Conservation (phyloP, 2,888 invertebrate species). For the Melanophora roralis region DNA sequence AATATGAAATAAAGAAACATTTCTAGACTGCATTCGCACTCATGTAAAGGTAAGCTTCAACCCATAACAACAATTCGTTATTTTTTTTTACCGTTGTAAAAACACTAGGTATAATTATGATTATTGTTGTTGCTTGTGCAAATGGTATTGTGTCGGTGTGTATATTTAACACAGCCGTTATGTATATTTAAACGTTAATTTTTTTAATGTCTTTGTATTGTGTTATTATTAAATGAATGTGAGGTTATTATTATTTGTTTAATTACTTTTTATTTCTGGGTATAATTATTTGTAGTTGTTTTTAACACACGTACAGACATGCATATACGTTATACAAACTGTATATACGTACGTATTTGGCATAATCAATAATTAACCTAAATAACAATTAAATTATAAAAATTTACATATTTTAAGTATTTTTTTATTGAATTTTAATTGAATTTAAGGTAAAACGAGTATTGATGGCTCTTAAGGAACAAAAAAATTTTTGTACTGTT, state of each 20-base stretch:
- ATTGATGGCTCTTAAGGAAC: too few species aligned
- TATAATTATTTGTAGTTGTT: conserved; percentile 13
- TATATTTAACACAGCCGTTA: not conserved
- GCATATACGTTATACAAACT: not conserved
- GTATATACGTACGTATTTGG: not conserved
- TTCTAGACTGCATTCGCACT: too few species aligned
- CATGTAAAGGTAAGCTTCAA: too few species aligned
- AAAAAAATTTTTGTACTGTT: too few species aligned
- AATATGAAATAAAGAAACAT: too few species aligned
- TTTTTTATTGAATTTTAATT: not conserved
- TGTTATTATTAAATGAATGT: conserved; percentile 47
- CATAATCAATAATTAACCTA: conserved; percentile 41
- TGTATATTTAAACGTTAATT: not conserved
- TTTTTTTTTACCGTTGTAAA: conserved; percentile 5
- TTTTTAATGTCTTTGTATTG: conserved; percentile 2
- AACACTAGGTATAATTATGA: conserved; percentile 10
- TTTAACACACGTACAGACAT: too few species aligned
- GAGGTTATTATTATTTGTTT: conserved; percentile 52
- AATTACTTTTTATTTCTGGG: conserved; percentile 49
- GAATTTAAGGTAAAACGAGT: not conserved
- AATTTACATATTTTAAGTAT: not conserved
- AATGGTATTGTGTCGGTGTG: not conserved
- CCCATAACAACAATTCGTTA: not conserved
- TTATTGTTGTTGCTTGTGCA: conserved; percentile 1
- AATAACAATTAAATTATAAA: conserved; percentile 20